A percentile compares a stretch with the other conserved stretches of the same genome.
Conservation (phyloP, 2,888 invertebrate species). For the Drosophila pegasa region DNA sequence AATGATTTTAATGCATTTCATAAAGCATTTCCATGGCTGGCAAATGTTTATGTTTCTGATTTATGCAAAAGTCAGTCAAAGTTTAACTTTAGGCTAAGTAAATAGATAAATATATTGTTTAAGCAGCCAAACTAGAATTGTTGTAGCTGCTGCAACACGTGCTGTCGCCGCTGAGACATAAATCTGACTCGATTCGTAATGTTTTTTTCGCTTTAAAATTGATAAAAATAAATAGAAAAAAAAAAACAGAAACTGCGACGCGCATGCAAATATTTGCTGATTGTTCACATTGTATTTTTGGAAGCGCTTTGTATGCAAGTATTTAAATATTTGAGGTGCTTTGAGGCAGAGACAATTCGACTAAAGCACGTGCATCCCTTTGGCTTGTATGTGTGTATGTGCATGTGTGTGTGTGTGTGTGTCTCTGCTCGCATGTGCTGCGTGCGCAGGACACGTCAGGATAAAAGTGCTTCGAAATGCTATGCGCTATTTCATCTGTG, state of each 20-base stretch:
- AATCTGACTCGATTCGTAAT: slow-evolving; percentile 6
- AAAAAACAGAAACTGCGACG: slow-evolving; percentile 27
- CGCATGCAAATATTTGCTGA: slow-evolving; percentile 48
- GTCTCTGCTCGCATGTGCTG: slow-evolving; percentile 32
- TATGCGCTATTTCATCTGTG: slow-evolving; percentile 20
- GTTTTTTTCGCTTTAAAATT: slow-evolving; percentile 16
- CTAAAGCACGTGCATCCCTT: slow-evolving; percentile 66
- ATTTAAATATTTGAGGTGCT: slow-evolving; percentile 41
- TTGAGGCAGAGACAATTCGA: slow-evolving; percentile 22
- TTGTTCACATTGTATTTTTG: slow-evolving; percentile 28
- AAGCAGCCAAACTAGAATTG: neutral
- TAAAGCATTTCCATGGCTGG: slow-evolving; percentile 10
- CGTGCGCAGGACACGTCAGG: slow-evolving; percentile 79
- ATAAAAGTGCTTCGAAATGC: slow-evolving; percentile 42
- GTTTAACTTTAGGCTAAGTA: no score
- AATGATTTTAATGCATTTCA: slow-evolving; percentile 15
- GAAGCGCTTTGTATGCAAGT: slow-evolving; percentile 46
- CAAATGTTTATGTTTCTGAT: slow-evolving; percentile 37
- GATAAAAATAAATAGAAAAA: slow-evolving; percentile 1
- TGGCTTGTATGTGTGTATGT: slow-evolving; percentile 3
- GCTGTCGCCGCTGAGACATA: slow-evolving; percentile 15
- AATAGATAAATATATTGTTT: neutral
- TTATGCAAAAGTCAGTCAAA: slow-evolving; percentile 41
- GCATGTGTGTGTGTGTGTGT: slow-evolving; percentile 23
- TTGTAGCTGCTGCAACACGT: slow-evolving; percentile 31